A percentile compares a stretch with the other conserved stretches of the same genome.
These are phyloP conservation scores for Mythimna ferrago DNA, from an alignment of 2,888 invertebrate genomes.

Conservation along the genomic window DNA sequence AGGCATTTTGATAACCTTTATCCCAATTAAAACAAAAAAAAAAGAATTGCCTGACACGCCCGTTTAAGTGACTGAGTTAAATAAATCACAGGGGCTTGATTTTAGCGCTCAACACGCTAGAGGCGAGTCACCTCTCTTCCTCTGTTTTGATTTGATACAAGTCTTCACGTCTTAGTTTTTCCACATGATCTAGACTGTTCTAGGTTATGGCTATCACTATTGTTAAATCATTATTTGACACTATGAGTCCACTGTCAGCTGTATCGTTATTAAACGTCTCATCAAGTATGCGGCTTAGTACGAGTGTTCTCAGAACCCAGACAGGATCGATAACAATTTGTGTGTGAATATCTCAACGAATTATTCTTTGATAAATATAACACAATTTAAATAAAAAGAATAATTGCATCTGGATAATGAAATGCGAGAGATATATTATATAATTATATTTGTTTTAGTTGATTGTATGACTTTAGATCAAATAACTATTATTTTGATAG, in stretches of 20 bases:
- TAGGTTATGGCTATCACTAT: background rate
- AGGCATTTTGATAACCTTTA: too few relatives aligned
- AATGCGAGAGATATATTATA: slow-evolving; percentile 11
- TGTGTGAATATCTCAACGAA: slow-evolving; percentile 34
- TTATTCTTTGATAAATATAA: slow-evolving; percentile 46
- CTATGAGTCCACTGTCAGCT: background rate
- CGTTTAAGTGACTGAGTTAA: too few relatives aligned
- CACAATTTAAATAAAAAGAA: slow-evolving; percentile 39
- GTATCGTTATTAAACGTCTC: slow-evolving; percentile 1
- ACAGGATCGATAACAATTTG: slow-evolving; percentile 45
- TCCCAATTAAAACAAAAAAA: too few relatives aligned
- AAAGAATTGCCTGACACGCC: too few relatives aligned
- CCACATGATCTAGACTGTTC: background rate
- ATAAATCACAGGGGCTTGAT: too few relatives aligned
- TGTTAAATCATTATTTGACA: background rate
- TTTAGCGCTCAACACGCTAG: too few relatives aligned
- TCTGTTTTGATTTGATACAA: too few relatives aligned
- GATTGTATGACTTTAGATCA: slow-evolving; percentile 38
- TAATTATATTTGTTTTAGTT: slow-evolving; percentile 26
- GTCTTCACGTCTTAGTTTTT: too few relatives aligned
- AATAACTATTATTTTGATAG: slow-evolving; percentile 35
- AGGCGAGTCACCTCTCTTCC: too few relatives aligned
- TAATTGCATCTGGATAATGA: slow-evolving; percentile 4
- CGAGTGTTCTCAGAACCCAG: slow-evolving; percentile 15
- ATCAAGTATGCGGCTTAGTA: slow-evolving; percentile 25